Conservation (phyloP, 2,888 invertebrate species). For the Formica aserva region DNA sequence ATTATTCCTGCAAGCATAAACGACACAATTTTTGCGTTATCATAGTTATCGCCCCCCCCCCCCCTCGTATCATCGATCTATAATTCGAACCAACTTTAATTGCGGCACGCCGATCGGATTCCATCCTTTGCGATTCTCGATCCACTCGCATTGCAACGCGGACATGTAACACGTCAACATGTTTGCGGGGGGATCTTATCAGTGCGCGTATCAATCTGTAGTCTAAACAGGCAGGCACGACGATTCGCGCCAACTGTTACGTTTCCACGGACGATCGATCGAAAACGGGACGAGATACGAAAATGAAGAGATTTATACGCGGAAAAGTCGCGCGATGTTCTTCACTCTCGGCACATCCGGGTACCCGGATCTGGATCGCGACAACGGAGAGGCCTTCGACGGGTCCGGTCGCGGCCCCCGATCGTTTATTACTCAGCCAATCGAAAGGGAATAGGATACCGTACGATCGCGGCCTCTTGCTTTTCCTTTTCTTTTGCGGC, state of each 20-base stretch:
- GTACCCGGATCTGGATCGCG: not conserved
- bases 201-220: not conserved
- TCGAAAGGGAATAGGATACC: slow-evolving; percentile 62
- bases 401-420: slow-evolving; percentile 32
- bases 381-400: slow-evolving; percentile 13
- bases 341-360: slow-evolving; percentile 3
- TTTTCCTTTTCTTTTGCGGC: slow-evolving; percentile 5
- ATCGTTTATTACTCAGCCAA: slow-evolving; percentile 11
- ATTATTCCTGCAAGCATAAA: slow-evolving; percentile 91
- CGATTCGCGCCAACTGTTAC: slow-evolving; percentile 7
- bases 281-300: not conserved
- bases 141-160: slow-evolving; percentile 79
- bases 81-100: slow-evolving; percentile 43
- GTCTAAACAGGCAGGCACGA: not conserved
- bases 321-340: not conserved
- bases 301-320: not conserved
- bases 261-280: not conserved
- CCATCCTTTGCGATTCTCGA: slow-evolving; percentile 63
- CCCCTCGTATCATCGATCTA: not conserved
- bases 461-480: slow-evolving; percentile 68
- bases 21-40: not conserved
- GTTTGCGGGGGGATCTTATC: slow-evolving; percentile 9
- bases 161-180: slow-evolving; percentile 81
- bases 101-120: slow-evolving; percentile 26
- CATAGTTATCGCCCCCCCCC: too few relatives aligned